Base-by-base conservation (phyloP, 2,797 vertebrate species). In the Ctenochaetus hawaiiensis region DNA sequence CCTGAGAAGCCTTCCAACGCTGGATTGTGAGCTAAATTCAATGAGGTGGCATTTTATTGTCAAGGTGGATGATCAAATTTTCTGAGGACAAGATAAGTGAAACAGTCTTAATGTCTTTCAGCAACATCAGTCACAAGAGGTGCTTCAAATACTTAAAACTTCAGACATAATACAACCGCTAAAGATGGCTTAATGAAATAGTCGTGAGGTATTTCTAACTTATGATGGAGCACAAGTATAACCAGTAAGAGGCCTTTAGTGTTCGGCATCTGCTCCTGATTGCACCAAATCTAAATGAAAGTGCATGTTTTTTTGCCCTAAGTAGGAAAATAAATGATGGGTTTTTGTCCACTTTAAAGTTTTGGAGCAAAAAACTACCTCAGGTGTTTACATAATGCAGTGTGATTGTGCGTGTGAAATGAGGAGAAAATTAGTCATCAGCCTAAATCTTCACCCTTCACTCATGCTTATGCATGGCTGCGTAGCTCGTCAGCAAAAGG, bases 301-400 rank as follows among this genome's bases (percentile, higher is more conserved):
- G 45, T 69, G 26, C 43, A 45, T 0, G 23, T 11, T 34, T 34
- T 10, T 34, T 56, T 16, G 12, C n/a, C 58, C 47, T 13, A 9
- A 3, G 53, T 37, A 14, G 44, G 34, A 12, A 44, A 37, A 68
- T 43, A 77, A 84, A 77, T 66, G 66, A 77, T 43, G 71, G 37
- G 59, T 41, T 41, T 62, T 52, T 49, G 67, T 75, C 63, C 79
- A 69, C 47, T 56, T 53, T 53, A 22, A 45, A 23, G 37, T 71
- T 74, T 68, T 41, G 16, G 8, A 16, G 26, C 17, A 2, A 20
- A 51, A 23, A 64, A 43, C 43, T 0, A 56, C 14, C 12, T 34
- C 45, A 58, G 58, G 53, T 86, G 76, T 79, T 87, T 68, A 58
- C 67, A 74, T 52, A 76, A 83, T 85, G 77, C 34, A n/a, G 30